Base-by-base conservation (phyloP, 2,113 vertebrate species). In the Pseudorasbora parva region DNA sequence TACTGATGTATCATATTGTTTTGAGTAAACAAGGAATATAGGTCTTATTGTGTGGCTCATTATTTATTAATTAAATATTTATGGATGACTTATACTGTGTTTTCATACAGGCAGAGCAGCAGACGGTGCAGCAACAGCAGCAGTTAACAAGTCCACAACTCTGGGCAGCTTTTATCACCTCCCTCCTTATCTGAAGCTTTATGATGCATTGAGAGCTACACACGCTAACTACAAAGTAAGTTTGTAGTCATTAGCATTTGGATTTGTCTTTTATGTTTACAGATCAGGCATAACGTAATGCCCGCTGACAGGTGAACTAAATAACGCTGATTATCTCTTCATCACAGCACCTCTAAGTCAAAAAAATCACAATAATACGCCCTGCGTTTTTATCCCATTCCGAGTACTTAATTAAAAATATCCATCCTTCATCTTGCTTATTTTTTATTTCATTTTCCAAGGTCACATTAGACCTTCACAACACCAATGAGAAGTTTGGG, bases 391-490 rank as follows among this genome's bases (percentile, higher is more conserved):
- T 66, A 12, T 27, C 59, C 12, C 5, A 8, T 62, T 15, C 12
- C 25, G 23, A 73, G 12, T 30, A 27, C 47, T 33, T 7, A 30
- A 19, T 23, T 21, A 4, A 5, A 74, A 74, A 74, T 27, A 23
- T 1, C 19, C 33, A 8, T n/a, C 21, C 43, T 54, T 51, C 15
- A n/a, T 77, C 25, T 45, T 21, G 19, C 33, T 82, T 27, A 15
- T 17, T 2, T 77, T 21, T 12, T 57, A 3, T 79, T 49, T 33
- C 51, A 17, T 21, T 62, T 41, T 79, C 60, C 21, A 82, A 99
- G 98, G 98, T 99, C 59, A 97, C 98, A 0, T 88, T 99, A 89
- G 98, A 99, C 90, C 97, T 99, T 68, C 97, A 98, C 92, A 98
- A 91, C 90, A 95, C 72, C 88, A 95, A 93, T 66, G 98, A 99